Evolutionary conservation across 2,888 invertebrate species (phyloP).

Genomic region (Chydorus sphaericus): DNA sequence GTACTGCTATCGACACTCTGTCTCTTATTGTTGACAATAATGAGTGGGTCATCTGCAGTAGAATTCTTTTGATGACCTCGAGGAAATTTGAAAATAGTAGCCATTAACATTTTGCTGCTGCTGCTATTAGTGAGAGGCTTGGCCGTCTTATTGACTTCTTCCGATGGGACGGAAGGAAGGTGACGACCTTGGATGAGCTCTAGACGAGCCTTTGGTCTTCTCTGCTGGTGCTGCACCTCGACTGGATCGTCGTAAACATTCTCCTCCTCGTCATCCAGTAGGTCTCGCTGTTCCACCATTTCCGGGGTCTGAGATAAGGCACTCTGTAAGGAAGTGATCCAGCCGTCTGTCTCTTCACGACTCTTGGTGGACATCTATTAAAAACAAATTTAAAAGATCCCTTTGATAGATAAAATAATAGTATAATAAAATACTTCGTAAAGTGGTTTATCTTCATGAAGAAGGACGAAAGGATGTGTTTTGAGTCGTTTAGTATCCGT

Average conservation of each 20-base stretch:
- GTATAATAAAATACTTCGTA: slow-evolving; percentile 5
- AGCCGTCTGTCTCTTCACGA: slow-evolving; percentile 7
- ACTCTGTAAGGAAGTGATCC: slow-evolving; percentile 6
- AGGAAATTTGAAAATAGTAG: not conserved
- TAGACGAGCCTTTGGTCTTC: not conserved
- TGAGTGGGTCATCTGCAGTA: no score
- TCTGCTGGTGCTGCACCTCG: not conserved
- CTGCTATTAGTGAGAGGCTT: no score
- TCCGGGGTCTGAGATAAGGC: not conserved
- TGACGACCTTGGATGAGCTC: slow-evolving; percentile 6
- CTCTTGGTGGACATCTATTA: slow-evolving; percentile 11
- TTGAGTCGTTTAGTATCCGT: slow-evolving; percentile 7
- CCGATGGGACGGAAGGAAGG: slow-evolving; percentile 2
- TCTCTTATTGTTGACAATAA: not conserved
- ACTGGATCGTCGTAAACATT: not conserved
- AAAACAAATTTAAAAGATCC: not conserved
- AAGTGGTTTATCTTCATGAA: not conserved
- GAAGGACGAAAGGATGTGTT: slow-evolving; percentile 8
- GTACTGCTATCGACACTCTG: not conserved
- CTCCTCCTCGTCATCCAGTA: not conserved
- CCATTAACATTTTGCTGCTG: not conserved
- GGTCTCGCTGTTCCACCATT: no score
- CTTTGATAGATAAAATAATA: no score
- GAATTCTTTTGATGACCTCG: not conserved
- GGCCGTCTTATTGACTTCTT: no score